These are phyloP conservation scores for Orthonychiurus folsomi DNA, from an alignment of 2,888 invertebrate species.

Conservation along the genomic window DNA sequence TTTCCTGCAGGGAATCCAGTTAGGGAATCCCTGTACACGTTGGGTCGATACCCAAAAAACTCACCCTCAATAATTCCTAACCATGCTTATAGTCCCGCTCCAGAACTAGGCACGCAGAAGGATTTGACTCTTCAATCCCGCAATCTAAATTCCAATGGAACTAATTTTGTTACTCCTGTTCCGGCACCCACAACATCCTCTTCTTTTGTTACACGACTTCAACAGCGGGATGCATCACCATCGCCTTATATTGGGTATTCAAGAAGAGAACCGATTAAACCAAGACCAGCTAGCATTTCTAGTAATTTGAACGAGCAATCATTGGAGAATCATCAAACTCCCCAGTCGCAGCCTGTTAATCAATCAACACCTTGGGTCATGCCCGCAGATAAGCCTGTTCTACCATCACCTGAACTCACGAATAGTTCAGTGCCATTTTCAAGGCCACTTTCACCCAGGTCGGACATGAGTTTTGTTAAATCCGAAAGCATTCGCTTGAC, in stretches of 20 bases:
- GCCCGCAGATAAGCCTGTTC: neutral
- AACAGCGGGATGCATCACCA: neutral
- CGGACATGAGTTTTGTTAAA: neutral
- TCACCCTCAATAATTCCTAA: neutral
- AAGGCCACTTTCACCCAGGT: conserved; percentile 1
- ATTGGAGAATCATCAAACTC: neutral
- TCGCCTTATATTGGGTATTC: neutral
- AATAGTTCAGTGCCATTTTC: neutral
- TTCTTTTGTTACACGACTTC: neutral
- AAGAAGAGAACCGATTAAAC: neutral
- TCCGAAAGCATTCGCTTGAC: neutral
- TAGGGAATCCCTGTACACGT: neutral
- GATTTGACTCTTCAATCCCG: neutral
- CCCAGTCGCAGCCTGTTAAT: neutral
- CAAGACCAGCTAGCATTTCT: neutral
- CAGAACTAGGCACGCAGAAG: neutral
- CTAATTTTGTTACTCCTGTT: neutral
- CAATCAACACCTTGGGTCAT: too few relatives aligned
- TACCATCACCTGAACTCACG: neutral
- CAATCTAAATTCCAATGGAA: neutral
- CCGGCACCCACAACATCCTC: neutral
- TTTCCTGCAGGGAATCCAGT: neutral
- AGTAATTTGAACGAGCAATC: neutral
- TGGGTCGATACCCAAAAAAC: too few relatives aligned
- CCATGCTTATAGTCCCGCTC: neutral